phyloP scores from a whole-genome alignment of 2,113 vertebrate genomes.

The Trogon melanurus region DNA sequence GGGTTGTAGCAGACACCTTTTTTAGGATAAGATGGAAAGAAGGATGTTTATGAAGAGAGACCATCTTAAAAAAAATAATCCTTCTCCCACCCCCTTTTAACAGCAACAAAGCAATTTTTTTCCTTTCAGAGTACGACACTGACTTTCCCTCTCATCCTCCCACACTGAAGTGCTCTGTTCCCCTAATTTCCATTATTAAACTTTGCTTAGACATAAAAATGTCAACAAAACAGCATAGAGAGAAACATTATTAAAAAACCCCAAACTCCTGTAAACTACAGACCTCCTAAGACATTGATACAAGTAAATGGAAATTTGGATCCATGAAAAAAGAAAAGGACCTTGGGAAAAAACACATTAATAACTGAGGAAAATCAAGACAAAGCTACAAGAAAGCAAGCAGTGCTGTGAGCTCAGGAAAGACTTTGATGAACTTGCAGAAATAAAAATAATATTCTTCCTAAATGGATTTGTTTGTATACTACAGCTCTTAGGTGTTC shows the following conservation, averaged over 20 bases:
- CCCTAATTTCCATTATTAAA: slow-evolving; percentile 35
- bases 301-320: slow-evolving; percentile 12
- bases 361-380: slow-evolving; percentile 2
- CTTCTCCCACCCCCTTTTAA: not conserved
- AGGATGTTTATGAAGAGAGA: not conserved
- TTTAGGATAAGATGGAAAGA: not conserved
- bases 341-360: not conserved
- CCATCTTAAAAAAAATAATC: not conserved
- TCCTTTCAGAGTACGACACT: not conserved
- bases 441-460: not conserved
- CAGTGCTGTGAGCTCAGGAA: not conserved
- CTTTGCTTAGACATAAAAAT: not conserved
- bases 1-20: not conserved
- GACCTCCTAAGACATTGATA: not conserved
- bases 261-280: not conserved
- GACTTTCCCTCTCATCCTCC: not conserved
- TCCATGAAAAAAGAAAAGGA: not conserved
- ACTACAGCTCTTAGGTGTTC: not conserved
- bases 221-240: not conserved
- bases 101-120: not conserved
- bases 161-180: not conserved
- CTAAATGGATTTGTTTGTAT: not conserved
- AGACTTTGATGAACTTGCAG: not conserved
- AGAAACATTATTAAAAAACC: not conserved
- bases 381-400: not conserved